Conservation (phyloP, 92 coral and sea anemone genomes). For the Umimayanthus chanpuru region DNA sequence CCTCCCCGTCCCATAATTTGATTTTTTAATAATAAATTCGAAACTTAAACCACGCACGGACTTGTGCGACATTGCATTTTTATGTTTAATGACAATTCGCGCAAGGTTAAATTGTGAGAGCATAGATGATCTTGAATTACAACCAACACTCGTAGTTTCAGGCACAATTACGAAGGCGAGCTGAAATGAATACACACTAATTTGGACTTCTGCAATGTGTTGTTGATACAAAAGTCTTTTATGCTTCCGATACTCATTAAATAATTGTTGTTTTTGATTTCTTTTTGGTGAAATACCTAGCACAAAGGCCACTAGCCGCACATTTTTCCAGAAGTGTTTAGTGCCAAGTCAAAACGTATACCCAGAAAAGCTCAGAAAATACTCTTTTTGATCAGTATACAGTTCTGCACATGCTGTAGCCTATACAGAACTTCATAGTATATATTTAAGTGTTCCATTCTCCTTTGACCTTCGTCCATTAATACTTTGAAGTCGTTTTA, state of each 20-base stretch:
- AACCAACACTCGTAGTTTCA: background rate
- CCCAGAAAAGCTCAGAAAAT: no score
- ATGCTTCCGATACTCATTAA: background rate
- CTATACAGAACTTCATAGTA: no score
- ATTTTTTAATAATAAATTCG: background rate
- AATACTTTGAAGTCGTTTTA: no score
- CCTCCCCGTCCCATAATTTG: slow-evolving; percentile 1
- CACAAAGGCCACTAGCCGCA: background rate
- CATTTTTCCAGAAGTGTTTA: background rate
- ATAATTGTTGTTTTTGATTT: background rate
- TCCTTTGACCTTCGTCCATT: no score
- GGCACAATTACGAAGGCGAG: no score
- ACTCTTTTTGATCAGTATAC: no score
- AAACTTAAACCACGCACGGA: background rate
- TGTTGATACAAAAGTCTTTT: background rate
- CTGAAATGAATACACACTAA: background rate
- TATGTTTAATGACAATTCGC: background rate
- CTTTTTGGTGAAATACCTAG: background rate
- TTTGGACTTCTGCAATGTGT: background rate
- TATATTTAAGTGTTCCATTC: no score
- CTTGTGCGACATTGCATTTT: background rate
- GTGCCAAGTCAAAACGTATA: background rate
- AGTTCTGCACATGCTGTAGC: no score
- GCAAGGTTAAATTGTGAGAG: no score
- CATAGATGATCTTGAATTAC: no score